These are phyloP conservation scores for Petrocephalus zakoni DNA, from an alignment of 2,113 vertebrate genomes.

Conservation along the genomic window DNA sequence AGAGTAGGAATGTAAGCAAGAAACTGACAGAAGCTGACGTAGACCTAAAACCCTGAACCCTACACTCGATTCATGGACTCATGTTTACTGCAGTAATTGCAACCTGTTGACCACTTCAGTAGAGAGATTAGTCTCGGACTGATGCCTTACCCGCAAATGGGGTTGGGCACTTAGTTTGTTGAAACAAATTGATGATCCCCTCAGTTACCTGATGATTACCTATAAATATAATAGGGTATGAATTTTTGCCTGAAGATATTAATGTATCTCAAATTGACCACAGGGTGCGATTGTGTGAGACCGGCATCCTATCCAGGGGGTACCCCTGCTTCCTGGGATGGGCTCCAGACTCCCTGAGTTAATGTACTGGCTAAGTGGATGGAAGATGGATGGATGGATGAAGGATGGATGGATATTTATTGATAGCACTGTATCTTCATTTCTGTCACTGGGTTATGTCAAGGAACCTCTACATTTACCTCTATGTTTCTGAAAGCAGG, in stretches of 20 bases:
- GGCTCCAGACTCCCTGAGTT: not conserved
- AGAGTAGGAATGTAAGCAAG: not conserved
- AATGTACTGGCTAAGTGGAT: not conserved
- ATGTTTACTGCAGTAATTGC: not conserved
- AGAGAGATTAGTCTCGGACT: not conserved
- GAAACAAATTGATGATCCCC: not conserved
- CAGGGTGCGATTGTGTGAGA: not conserved
- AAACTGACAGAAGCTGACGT: not conserved
- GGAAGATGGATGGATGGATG: not conserved
- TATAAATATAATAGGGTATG: not conserved
- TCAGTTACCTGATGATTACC: not conserved
- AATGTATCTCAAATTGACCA: not conserved
- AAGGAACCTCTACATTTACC: not conserved
- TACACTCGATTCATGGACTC: not conserved
- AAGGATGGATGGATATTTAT: not conserved
- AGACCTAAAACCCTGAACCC: not conserved
- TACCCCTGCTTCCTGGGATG: not conserved
- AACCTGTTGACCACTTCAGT: not conserved
- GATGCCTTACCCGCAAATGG: not conserved
- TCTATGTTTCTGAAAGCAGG: not conserved
- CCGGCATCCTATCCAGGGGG: not conserved
- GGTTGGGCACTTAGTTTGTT: not conserved
- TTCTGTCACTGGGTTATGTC: not conserved
- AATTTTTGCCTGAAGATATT: not conserved
- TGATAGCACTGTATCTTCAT: not conserved